phyloP scores from a whole-genome alignment of 2,797 vertebrate species.

The Ataeniobius toweri region DNA sequence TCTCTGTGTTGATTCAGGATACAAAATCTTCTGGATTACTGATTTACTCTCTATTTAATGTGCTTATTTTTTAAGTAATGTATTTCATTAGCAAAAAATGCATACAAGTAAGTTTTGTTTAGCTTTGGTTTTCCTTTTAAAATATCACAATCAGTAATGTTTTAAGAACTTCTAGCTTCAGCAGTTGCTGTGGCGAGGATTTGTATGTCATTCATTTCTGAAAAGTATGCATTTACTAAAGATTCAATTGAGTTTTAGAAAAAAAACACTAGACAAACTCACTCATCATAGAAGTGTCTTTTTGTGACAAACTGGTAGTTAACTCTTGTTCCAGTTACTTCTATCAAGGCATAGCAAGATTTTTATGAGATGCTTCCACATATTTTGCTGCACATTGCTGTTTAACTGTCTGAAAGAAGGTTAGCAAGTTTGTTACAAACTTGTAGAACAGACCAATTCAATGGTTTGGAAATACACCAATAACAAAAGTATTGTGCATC shows the following conservation, averaged over 20 bases:
- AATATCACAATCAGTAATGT: too few relatives aligned
- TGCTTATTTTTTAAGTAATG: not conserved
- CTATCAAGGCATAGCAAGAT: not conserved
- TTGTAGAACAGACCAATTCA: not conserved
- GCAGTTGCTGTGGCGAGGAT: not conserved
- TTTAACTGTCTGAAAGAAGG: not conserved
- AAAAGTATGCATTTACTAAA: too few relatives aligned
- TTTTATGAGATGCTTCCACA: not conserved
- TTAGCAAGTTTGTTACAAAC: not conserved
- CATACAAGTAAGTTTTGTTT: not conserved
- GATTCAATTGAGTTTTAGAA: not conserved
- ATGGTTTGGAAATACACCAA: not conserved
- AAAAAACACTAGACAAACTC: not conserved
- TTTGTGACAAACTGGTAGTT: not conserved
- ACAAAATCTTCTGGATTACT: not conserved
- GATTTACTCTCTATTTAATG: not conserved
- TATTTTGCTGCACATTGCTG: not conserved
- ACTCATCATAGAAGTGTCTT: too few relatives aligned
- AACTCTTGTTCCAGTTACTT: not conserved
- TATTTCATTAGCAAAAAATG: not conserved
- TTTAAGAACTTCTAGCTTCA: not conserved
- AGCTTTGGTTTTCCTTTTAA: not conserved
- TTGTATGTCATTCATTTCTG: not conserved
- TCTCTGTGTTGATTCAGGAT: not conserved
- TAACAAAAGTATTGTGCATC: not conserved